Evolutionary conservation across 2,797 vertebrate species (phyloP).

Genomic region (Leptoclinus maculatus): DNA sequence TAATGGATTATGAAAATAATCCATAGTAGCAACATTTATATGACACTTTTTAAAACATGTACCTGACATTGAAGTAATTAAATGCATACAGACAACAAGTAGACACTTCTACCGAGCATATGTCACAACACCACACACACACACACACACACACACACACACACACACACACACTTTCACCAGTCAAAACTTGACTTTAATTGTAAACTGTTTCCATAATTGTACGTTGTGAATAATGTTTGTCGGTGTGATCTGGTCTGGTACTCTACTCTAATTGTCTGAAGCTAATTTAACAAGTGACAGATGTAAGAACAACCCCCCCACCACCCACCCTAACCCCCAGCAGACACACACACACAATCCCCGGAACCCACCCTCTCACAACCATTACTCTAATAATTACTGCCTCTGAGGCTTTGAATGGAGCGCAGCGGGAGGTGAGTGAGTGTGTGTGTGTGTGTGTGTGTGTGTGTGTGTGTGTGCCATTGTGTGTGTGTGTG

Average conservation of each 20-base stretch:
- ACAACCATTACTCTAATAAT: slow-evolving; percentile 88
- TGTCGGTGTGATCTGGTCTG: slow-evolving; percentile 57
- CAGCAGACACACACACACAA: slow-evolving; percentile 34
- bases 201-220: slow-evolving; percentile 50
- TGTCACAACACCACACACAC: slow-evolving; percentile 9
- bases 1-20: no score
- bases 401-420: slow-evolving; percentile 86
- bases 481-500: slow-evolving; percentile 5
- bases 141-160: slow-evolving; percentile 1
- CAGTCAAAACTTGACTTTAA: slow-evolving; percentile 25
- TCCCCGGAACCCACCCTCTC: slow-evolving; percentile 72
- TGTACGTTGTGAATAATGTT: slow-evolving; percentile 52
- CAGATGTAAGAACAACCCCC: slow-evolving; percentile 78
- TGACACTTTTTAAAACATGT: background rate
- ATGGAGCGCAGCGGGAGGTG: slow-evolving; percentile 79
- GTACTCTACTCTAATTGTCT: slow-evolving; percentile 72
- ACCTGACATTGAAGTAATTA: background rate
- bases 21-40: background rate
- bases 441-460: slow-evolving; percentile 54
- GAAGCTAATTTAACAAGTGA: slow-evolving; percentile 79
- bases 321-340: slow-evolving; percentile 61
- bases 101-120: background rate
- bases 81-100: background rate
- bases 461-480: slow-evolving; percentile 22
- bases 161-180: background rate